Evolutionary conservation across 2,797 vertebrate genomes (phyloP).

Genomic region (Sphenopsis melanotis): DNA sequence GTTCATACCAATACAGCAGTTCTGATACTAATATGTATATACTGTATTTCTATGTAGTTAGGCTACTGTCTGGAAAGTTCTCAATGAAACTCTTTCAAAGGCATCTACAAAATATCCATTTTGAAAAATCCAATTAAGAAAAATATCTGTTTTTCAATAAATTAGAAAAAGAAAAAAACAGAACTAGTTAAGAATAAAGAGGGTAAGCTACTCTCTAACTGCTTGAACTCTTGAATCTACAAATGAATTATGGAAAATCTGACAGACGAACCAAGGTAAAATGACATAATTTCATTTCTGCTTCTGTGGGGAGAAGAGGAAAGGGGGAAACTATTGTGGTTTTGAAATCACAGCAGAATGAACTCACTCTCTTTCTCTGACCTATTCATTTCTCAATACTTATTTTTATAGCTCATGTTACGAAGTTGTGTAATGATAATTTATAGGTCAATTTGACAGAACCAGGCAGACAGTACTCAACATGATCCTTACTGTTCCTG

Average conservation of each 20-base stretch:
- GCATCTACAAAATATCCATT: not conserved
- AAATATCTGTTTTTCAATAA: not conserved
- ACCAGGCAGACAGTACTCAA: not conserved
- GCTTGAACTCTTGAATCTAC: not conserved
- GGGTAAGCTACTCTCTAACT: not conserved
- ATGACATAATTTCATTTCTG: constrained; percentile 50
- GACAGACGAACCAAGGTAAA: constrained; percentile 5
- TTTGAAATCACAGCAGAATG: constrained; percentile 63
- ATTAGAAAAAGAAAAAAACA: not conserved
- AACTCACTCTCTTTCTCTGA: constrained; percentile 51
- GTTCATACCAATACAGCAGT: not conserved
- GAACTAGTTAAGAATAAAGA: not conserved
- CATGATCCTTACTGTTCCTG: not conserved
- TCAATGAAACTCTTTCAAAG: not conserved
- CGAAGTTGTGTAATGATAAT: constrained; percentile 20
- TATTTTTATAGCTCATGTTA: constrained; percentile 40
- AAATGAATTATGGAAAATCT: constrained; percentile 50
- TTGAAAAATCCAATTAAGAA: not conserved
- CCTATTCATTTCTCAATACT: constrained; percentile 48
- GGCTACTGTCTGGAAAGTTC: not conserved
- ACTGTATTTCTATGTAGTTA: not conserved
- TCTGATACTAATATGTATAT: not conserved
- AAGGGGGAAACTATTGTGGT: constrained; percentile 60
- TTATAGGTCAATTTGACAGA: not conserved
- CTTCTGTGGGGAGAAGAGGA: constrained; percentile 28